A percentile compares a stretch with the other conserved stretches of the same genome.
Conservation (phyloP, 1,140 invertebrate species). For the Polypedilum pembai region DNA sequence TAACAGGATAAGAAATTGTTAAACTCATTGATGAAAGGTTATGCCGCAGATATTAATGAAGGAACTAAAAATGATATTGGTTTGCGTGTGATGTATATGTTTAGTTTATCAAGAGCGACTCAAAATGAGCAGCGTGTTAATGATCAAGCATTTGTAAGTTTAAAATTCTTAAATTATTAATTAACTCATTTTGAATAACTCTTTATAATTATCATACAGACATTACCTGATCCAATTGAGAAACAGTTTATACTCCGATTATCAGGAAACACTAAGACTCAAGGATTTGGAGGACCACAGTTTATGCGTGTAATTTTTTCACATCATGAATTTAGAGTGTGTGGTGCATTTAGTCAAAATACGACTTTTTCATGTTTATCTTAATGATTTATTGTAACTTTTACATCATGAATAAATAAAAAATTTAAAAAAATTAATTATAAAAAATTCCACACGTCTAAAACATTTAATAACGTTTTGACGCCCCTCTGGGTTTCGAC, state of each 20-base stretch:
- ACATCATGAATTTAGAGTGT: slow-evolving; percentile 38
- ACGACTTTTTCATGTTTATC: slow-evolving; percentile 35
- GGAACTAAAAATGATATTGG: slow-evolving; percentile 26
- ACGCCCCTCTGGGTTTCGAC: no score
- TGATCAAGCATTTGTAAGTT: slow-evolving; percentile 12
- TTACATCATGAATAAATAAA: no score
- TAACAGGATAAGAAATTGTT: slow-evolving; percentile 29
- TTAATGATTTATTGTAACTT: no score
- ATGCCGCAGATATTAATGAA: slow-evolving; percentile 27
- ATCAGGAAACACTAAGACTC: slow-evolving; percentile 34
- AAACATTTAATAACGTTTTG: no score
- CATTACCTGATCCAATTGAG: slow-evolving; percentile 34
- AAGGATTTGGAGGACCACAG: slow-evolving; percentile 37
- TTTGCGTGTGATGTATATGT: slow-evolving; percentile 28
- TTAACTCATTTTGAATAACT: no score
- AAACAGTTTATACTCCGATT: slow-evolving; percentile 41
- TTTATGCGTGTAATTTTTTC: slow-evolving; percentile 41
- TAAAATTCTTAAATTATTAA: slow-evolving; percentile 17
- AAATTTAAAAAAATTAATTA: no score
- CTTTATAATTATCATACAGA: no score
- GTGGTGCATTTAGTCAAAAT: slow-evolving; percentile 42
- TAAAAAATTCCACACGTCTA: no score
- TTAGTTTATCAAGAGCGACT: slow-evolving; percentile 21
- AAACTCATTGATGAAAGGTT: slow-evolving; percentile 12
- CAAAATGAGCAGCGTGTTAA: slow-evolving; percentile 28